Base-by-base conservation (phyloP, 30 jellyfish, hydroid and myxozoan genomes). In the Rhopilema esculentum region DNA sequence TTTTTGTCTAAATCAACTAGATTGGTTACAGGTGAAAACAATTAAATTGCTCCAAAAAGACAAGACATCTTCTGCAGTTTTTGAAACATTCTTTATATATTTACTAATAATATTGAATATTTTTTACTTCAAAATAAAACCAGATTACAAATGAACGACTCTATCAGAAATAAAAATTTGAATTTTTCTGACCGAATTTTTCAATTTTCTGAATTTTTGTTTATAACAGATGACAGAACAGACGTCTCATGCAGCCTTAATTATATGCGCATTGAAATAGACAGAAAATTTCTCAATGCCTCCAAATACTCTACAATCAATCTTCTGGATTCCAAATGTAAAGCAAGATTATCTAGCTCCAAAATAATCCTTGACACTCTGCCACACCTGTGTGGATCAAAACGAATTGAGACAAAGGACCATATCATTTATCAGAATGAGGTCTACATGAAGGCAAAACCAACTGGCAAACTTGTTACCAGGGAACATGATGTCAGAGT, bases 401-500 rank as follows among this genome's bases (percentile, higher is more conserved):
- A 67, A 30, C 40, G 68, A 8, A 20, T n/a, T 4, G 91, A 82
- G 53, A 66, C 91, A 22, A 50, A 15, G 20, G 80, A 48, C 32
- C 83, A 69, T 26, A 27, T 82, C 63, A 70, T 68, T 26, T 82
- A 82, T 50, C 83, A 71, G 33, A 82, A 82, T 32, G 78, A 63
- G 53, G 91, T 82, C n/a, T 53, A 50, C 87, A 69, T 82, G 77
- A 70, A 40, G 23, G 83, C 91, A 1, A 69, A 9, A 4, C 83
- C 80, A 32, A 66, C 91, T 1, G 91, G 83, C 62, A 53, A 68
- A 29, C 77, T 82, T 53, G 72, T 82, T 17, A 66, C 91, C 27
- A 82, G 91, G 69, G 80, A 69, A 28, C 77, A 63, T 69, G 91
- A 82, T 57, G 77, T 82, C 76, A 67, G 91, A 26, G 48, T 82